Percentiles rank a stretch among this genome's conserved stretches.
phyloP scores from a whole-genome alignment of 2,113 vertebrate genomes.

The Baryphthengus martii region DNA sequence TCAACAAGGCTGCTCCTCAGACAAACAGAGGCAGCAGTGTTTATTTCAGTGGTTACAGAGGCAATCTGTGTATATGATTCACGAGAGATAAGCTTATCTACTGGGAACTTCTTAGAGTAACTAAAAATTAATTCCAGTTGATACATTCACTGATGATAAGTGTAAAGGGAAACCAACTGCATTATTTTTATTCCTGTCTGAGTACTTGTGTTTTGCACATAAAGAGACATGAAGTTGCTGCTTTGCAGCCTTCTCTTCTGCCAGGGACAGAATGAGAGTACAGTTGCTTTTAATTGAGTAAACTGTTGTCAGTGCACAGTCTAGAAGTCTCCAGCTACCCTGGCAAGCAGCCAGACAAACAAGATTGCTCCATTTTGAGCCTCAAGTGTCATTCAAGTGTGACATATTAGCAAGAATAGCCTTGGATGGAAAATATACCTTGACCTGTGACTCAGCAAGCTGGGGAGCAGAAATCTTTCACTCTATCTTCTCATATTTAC shows the following conservation, averaged over 20 bases:
- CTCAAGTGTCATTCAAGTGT: background rate
- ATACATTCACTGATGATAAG: background rate
- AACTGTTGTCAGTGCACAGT: background rate
- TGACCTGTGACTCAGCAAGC: background rate
- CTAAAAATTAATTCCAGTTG: background rate
- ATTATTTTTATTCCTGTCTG: background rate
- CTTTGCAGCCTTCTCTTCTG: background rate
- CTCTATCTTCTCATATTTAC: background rate
- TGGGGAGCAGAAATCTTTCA: background rate
- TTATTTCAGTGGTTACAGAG: background rate
- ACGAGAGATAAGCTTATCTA: background rate
- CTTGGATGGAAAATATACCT: background rate
- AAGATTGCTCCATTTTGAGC: conserved; percentile 1
- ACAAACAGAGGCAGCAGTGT: background rate
- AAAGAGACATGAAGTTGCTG: background rate
- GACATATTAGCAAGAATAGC: background rate
- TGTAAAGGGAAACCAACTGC: background rate
- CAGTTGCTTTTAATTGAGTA: background rate
- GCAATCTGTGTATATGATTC: background rate
- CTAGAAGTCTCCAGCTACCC: background rate
- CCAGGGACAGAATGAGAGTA: background rate
- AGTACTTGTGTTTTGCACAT: background rate
- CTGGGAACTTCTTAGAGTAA: background rate
- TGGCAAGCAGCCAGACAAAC: background rate
- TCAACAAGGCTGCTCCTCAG: background rate